Percentiles rank a stretch among this genome's conserved stretches.
phyloP scores from a whole-genome alignment of 2,113 vertebrate genomes.

The Cavia aperea region DNA sequence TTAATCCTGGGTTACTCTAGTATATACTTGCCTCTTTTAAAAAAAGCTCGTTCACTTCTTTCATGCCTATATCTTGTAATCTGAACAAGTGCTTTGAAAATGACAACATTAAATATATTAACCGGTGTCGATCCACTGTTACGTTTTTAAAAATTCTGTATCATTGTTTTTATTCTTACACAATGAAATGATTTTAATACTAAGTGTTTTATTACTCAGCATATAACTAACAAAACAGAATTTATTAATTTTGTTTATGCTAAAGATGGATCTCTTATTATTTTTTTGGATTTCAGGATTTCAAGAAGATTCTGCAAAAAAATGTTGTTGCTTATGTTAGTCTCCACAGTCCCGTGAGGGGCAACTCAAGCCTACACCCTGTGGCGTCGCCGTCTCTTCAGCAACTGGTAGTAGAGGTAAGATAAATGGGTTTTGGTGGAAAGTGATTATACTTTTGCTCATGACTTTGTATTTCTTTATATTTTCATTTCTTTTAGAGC shows the following conservation, averaged over 20 bases:
- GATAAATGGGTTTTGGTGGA: conserved; percentile 44
- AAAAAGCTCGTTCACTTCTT: not conserved
- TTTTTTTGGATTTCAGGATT: conserved; percentile 78
- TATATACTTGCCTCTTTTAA: conserved; percentile 46
- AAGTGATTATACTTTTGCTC: not conserved
- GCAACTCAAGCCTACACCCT: conserved; percentile 80
- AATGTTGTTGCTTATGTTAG: conserved; percentile 88
- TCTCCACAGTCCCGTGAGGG: conserved; percentile 84
- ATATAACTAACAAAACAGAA: not conserved
- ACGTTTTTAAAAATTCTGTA: too few relatives aligned
- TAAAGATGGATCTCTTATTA: not conserved
- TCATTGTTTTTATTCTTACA: not conserved
- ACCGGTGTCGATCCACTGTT: too few relatives aligned
- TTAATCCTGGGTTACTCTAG: conserved; percentile 38
- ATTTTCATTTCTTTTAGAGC: not conserved
- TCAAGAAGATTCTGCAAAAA: conserved; percentile 84
- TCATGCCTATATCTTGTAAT: too few relatives aligned
- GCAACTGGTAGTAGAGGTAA: conserved; percentile 84
- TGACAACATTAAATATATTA: too few relatives aligned
- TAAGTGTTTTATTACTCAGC: not conserved
- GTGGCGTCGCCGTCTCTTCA: conserved; percentile 87
- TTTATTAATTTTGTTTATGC: not conserved
- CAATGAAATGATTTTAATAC: conserved; percentile 49
- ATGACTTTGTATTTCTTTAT: not conserved
- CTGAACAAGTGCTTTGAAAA: too few relatives aligned